Conservation (phyloP, 2,113 vertebrate species). For the Zonotrichia leucophrys region DNA sequence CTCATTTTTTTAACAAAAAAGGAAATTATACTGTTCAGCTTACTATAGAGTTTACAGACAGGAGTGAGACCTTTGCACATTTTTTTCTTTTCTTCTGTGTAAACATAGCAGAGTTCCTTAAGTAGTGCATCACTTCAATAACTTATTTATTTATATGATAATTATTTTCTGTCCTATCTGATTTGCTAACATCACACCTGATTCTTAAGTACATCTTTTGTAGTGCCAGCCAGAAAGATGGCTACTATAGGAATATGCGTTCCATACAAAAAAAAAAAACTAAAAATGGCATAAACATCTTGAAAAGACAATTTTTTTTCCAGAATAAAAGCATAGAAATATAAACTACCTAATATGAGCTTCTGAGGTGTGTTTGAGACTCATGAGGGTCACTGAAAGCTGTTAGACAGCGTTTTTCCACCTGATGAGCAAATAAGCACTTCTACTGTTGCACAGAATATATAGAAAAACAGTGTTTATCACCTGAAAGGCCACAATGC, state of each 20-base stretch:
- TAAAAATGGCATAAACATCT: background rate
- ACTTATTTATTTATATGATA: background rate
- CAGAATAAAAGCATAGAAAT: background rate
- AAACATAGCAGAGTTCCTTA: background rate
- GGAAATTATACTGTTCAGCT: background rate
- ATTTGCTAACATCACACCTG: background rate
- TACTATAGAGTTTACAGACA: background rate
- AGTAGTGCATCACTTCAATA: background rate
- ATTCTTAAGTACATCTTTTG: background rate
- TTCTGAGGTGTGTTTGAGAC: background rate
- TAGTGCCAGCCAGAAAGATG: background rate
- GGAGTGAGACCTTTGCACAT: background rate
- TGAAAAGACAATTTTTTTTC: background rate
- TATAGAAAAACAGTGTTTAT: background rate
- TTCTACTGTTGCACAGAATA: background rate
- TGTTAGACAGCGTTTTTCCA: background rate
- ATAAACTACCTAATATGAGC: background rate
- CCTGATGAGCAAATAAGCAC: background rate
- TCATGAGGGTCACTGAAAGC: background rate
- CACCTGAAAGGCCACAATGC: background rate
- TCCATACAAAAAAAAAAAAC: background rate
- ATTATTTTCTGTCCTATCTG: background rate
- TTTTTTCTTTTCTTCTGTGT: background rate
- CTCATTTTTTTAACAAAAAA: background rate
- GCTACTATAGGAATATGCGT: background rate